Conservation (phyloP, 2,797 vertebrate genomes). For the Alcedo atthis region DNA sequence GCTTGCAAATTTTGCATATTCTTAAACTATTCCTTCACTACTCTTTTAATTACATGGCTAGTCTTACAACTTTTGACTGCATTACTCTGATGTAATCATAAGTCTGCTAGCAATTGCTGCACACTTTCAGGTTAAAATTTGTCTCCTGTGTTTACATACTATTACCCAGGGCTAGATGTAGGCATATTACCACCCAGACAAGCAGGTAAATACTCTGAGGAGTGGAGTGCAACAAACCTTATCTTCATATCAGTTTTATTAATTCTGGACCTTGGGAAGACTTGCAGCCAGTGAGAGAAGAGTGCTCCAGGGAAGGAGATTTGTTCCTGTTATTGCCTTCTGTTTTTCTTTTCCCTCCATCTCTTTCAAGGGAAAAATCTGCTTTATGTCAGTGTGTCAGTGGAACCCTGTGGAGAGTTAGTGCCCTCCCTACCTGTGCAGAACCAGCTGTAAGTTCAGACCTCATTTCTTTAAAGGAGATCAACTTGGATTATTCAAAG, state of each 20-base stretch:
- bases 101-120: background rate
- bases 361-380: background rate
- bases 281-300: background rate
- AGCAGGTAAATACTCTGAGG: background rate
- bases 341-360: background rate
- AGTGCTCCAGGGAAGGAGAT: background rate
- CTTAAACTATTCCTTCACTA: slow-evolving; percentile 8
- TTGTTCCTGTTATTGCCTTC: background rate
- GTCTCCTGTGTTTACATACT: background rate
- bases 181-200: background rate
- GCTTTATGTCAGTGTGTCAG: background rate
- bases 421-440: background rate
- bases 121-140: slow-evolving; percentile 21
- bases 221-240: background rate
- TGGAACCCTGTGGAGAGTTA: background rate
- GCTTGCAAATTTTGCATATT: background rate
- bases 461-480: slow-evolving; percentile 22
- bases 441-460: slow-evolving; percentile 1
- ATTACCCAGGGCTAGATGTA: background rate
- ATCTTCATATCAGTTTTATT: slow-evolving; percentile 7
- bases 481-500: slow-evolving; percentile 42
- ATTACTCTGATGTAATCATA: slow-evolving; percentile 30
- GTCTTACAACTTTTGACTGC: background rate
- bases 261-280: slow-evolving; percentile 4
- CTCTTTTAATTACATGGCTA: background rate